These are phyloP conservation scores for Macaria liturata DNA, from an alignment of 2,888 invertebrate genomes.

Conservation along the genomic window DNA sequence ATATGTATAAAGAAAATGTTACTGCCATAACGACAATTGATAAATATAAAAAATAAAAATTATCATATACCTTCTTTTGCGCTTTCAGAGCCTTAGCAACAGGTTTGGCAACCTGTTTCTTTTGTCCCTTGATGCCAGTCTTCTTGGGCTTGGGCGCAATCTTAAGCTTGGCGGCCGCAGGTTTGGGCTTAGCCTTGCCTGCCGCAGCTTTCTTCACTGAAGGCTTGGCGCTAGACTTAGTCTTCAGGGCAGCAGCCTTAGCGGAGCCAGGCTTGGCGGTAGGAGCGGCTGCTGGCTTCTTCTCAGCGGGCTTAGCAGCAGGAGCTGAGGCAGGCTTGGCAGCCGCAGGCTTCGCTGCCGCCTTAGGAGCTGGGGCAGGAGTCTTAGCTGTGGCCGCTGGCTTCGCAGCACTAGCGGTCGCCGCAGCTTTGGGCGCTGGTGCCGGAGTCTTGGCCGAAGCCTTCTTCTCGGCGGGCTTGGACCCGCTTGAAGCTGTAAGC, in stretches of 20 bases:
- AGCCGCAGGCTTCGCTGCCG: constrained; percentile 71
- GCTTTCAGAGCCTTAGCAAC: constrained; percentile 92
- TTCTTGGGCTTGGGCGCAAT: constrained; percentile 82
- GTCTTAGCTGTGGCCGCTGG: constrained; percentile 69
- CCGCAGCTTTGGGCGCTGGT: constrained; percentile 70
- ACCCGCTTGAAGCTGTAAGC: constrained; percentile 60
- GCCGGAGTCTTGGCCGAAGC: constrained; percentile 72
- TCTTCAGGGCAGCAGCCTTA: constrained; percentile 76
- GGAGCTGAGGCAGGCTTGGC: constrained; percentile 76
- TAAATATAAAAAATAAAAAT: constrained; percentile 39
- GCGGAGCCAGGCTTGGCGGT: constrained; percentile 80
- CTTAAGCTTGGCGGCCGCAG: constrained; percentile 75
- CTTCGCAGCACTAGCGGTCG: constrained; percentile 58
- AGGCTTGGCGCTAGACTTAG: constrained; percentile 79
- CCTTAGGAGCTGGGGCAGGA: constrained; percentile 72
- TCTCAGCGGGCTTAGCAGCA: constrained; percentile 73
- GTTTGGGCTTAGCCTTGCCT: constrained; percentile 77
- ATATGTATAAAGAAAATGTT: too few species aligned
- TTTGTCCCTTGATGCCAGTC: constrained; percentile 81
- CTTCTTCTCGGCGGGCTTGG: constrained; percentile 77
- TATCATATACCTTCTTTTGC: constrained; percentile 88
- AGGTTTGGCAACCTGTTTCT: constrained; percentile 76
- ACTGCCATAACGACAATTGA: neutral
- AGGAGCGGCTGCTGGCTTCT: constrained; percentile 65
- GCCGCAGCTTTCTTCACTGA: constrained; percentile 79